Evolutionary conservation across 2,797 vertebrate species (phyloP).

Genomic region (Sylvia borin): DNA sequence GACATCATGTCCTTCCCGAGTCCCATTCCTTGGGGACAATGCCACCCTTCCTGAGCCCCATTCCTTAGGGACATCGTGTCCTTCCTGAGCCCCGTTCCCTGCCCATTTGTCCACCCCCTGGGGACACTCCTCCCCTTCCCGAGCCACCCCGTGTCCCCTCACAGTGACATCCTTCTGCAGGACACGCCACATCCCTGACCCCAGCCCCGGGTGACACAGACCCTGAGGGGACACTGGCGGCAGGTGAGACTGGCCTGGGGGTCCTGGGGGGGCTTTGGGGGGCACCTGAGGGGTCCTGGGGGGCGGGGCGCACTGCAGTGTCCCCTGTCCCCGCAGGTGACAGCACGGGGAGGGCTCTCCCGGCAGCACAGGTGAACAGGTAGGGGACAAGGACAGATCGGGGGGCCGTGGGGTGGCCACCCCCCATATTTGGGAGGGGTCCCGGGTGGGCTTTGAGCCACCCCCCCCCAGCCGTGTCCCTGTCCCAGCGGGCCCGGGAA

Average conservation of each 20-base stretch:
- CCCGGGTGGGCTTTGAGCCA: neutral
- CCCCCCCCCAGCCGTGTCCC: neutral
- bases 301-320: neutral
- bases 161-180: neutral
- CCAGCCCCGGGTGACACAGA: fast-evolving
- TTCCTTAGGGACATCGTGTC: no score
- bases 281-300: neutral
- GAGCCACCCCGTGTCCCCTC: neutral
- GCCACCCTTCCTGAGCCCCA: no score
- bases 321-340: neutral
- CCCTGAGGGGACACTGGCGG: neutral
- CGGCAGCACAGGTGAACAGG: neutral
- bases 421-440: neutral
- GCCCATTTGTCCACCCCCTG: neutral
- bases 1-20: no score
- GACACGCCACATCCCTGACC: neutral
- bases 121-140: neutral
- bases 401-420: neutral
- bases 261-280: neutral
- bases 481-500: neutral
- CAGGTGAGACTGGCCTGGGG: neutral
- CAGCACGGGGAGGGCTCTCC: neutral
- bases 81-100: neutral
- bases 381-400: neutral
- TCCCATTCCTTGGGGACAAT: no score